Evolutionary conservation across 2,113 vertebrate genomes (phyloP).

Genomic region (Mobula birostris): DNA sequence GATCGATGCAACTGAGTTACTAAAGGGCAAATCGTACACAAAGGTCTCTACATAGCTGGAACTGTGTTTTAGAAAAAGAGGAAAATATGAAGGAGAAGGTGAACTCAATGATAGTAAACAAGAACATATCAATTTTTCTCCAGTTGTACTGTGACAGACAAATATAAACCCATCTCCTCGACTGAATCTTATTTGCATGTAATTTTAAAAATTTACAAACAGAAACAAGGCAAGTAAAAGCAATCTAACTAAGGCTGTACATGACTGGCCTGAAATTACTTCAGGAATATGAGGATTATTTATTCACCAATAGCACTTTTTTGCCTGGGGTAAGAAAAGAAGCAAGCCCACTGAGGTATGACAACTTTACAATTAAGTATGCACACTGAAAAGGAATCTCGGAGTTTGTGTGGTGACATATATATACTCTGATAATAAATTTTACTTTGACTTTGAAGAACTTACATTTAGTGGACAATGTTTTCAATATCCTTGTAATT

Average conservation of each 20-base stretch:
- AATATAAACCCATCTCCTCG: background rate
- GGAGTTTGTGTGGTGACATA: too few species aligned
- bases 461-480: background rate
- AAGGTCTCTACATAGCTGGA: background rate
- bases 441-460: background rate
- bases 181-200: background rate
- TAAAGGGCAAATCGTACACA: background rate
- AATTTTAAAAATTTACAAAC: slow-evolving; percentile 6
- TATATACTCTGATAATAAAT: too few species aligned
- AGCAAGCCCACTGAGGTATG: background rate
- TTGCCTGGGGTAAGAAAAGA: background rate
- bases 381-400: too few species aligned
- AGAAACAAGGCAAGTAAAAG: background rate
- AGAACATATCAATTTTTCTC: background rate
- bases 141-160: background rate
- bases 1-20: background rate
- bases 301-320: background rate
- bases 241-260: background rate
- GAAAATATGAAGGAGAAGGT: background rate
- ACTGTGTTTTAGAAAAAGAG: background rate
- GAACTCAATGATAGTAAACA: background rate
- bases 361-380: background rate
- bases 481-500: background rate
- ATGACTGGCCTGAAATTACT: slow-evolving; percentile 9
- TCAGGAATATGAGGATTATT: background rate